Evolutionary conservation across 2,888 invertebrate species (phyloP).

Genomic region (Mylabris sibirica): DNA sequence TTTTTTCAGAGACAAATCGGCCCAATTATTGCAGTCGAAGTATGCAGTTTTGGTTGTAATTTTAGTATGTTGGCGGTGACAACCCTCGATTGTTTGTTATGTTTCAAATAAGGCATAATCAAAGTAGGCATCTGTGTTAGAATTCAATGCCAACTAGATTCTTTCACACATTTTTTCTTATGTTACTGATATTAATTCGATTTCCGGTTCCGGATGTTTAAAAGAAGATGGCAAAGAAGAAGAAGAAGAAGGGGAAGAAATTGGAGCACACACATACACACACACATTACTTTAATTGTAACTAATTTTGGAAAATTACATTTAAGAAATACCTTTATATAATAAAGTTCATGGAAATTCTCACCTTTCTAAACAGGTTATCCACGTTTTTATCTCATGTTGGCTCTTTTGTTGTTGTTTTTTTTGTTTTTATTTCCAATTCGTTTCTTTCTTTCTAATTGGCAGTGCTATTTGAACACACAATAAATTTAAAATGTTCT

Average conservation of each 20-base stretch:
- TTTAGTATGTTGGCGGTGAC: no score
- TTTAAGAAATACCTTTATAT: neutral
- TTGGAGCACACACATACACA: neutral
- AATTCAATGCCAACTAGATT: constrained; percentile 17
- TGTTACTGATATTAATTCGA: neutral
- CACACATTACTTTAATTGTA: neutral
- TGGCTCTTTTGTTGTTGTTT: constrained; percentile 11
- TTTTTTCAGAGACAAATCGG: no score
- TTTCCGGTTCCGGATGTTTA: neutral
- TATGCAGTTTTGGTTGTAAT: no score
- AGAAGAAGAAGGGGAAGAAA: neutral
- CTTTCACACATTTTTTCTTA: neutral
- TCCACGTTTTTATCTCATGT: constrained; percentile 42
- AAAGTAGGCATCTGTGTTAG: constrained; percentile 1
- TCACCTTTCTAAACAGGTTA: constrained; percentile 52
- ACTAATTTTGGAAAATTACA: neutral
- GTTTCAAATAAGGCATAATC: neutral
- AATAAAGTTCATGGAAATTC: constrained; percentile 26
- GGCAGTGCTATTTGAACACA: neutral
- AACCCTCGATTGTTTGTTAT: no score
- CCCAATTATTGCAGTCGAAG: no score
- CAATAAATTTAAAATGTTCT: constrained; percentile 16
- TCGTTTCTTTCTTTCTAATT: constrained; percentile 7
- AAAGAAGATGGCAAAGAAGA: no score
- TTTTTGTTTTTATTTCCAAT: constrained; percentile 17